phyloP scores from a whole-genome alignment of 1,140 invertebrate species.

The Trichonephila clavata region DNA sequence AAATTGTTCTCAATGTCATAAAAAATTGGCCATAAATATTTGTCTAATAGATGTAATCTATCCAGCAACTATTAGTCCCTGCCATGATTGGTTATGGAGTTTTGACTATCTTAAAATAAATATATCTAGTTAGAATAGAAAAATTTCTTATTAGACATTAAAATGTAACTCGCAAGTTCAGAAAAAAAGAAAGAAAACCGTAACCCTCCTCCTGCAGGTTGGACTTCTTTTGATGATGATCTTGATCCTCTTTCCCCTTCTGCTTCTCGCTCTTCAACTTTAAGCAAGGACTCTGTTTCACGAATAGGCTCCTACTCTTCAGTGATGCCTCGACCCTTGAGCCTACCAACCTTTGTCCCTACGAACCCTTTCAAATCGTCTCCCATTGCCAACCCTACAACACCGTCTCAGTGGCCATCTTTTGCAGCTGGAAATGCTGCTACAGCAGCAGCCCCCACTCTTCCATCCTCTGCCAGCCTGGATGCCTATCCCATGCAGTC shows the following conservation, averaged over 20 bases:
- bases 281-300: constrained; percentile 75
- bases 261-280: constrained; percentile 73
- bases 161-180: neutral
- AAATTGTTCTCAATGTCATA: too few species aligned
- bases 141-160: too few species aligned
- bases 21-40: too few species aligned
- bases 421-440: constrained; percentile 55
- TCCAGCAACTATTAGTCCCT: too few species aligned
- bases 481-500: constrained; percentile 64
- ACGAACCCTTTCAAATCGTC: constrained; percentile 77
- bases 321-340: constrained; percentile 73
- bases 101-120: neutral
- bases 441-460: neutral
- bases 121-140: neutral
- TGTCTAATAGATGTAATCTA: too few species aligned
- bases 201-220: constrained; percentile 73
- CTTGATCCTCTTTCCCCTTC: constrained; percentile 76
- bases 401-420: constrained; percentile 76
- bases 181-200: neutral
- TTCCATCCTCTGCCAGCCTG: constrained; percentile 56
- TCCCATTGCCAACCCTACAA: constrained; percentile 25
- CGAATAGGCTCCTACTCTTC: constrained; percentile 37
- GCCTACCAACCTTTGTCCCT: constrained; percentile 76
- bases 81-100: neutral
- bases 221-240: constrained; percentile 78